Evolutionary conservation across 2,113 vertebrate species (phyloP).

Genomic region (Eolophus roseicapilla): DNA sequence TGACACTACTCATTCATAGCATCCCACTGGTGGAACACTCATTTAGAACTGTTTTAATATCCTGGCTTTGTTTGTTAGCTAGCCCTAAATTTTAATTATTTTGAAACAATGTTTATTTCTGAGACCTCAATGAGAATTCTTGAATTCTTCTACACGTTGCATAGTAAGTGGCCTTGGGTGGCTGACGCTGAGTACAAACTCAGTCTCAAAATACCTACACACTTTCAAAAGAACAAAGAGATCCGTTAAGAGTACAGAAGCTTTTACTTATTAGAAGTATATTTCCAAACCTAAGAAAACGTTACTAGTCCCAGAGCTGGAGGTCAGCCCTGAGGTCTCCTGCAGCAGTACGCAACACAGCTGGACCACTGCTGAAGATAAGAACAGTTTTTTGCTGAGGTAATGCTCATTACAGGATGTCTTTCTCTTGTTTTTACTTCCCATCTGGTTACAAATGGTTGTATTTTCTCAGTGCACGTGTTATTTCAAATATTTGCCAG

Average conservation of each 20-base stretch:
- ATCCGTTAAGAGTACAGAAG: background rate
- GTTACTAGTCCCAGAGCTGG: background rate
- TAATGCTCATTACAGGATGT: background rate
- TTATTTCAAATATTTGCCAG: background rate
- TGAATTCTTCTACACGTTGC: background rate
- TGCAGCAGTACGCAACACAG: background rate
- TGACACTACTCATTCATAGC: background rate
- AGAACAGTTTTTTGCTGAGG: conserved; percentile 23
- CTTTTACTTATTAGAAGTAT: background rate
- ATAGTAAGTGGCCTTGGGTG: background rate
- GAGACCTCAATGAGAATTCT: background rate
- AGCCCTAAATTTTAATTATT: background rate
- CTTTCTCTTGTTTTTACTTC: background rate
- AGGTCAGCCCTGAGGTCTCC: background rate
- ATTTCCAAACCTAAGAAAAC: background rate
- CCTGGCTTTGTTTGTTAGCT: background rate
- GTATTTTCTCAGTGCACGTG: background rate
- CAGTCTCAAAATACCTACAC: background rate
- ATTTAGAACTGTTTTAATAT: background rate
- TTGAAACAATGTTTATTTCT: background rate
- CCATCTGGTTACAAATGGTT: background rate
- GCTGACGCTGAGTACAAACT: background rate
- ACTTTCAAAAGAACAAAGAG: background rate
- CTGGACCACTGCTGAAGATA: background rate
- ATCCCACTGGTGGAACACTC: background rate